Base-by-base conservation (phyloP, 2,888 invertebrate genomes). In the Gari tellinella region DNA sequence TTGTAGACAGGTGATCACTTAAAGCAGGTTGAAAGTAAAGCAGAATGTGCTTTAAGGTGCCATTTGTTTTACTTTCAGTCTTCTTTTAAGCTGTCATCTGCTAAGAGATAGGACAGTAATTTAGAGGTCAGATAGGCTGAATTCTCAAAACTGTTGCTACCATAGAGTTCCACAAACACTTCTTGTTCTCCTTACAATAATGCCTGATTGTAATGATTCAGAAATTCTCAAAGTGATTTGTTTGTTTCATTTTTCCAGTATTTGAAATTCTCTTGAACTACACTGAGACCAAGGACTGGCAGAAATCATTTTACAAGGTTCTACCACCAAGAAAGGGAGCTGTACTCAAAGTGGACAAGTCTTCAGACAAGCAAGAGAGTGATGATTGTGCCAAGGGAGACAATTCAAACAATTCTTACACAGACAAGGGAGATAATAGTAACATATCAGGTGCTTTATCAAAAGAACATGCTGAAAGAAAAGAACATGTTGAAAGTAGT, bases 241-340 rank as follows among this genome's bases (percentile, higher is more conserved):
- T 31, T 31, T 31, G 5, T 31, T 43, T 14, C 43, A 5, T 67
- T 41, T 45, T 86, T 88, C 48, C 88, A 91, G 92, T 93, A 19
- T 93, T 93, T 86, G 93, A 93, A 79, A 93, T 93, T 53, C 84
- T 93, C 43, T 83, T 93, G 46, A 85, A 86, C 40, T 92, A 85
- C 75, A 90, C 92, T n/a, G 90, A 91, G 56, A 86, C 83, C 17
- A 73, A 85, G 46, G 88, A 92, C 82, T 93, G 93, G 93, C 87
- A 91, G 70, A 76, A 89, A 41, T 87, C 92, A 3, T 91, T 93
- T 65, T 85, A 86, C 41, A 56, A 81, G 15, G 92, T 91, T 14
- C 85, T 93, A 64, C 92, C 92, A 19, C 88, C 88, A 67, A 81
- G 92, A 53, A 92, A 92, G 80, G 69, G 63, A 26, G 64, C 64